These are phyloP conservation scores for Oreochromis mossambicus DNA, from an alignment of 2,797 vertebrate genomes.

Conservation along the genomic window DNA sequence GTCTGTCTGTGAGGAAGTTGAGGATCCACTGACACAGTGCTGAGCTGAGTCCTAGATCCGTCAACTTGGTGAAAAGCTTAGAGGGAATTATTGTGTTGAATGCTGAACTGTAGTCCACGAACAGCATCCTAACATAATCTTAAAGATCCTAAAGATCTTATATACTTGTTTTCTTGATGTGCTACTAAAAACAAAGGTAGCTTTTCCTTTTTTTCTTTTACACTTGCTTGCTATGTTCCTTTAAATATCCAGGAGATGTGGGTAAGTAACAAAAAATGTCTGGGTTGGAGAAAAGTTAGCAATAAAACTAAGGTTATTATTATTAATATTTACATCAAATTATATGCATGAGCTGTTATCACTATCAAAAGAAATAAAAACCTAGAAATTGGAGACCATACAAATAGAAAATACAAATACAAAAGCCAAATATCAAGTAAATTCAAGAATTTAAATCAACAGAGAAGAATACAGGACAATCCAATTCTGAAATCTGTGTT, in stretches of 20 bases:
- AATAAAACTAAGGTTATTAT: neutral
- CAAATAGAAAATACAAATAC: neutral
- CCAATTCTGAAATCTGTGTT: neutral
- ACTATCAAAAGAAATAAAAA: neutral
- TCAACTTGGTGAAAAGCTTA: too few relatives aligned
- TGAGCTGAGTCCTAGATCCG: too few relatives aligned
- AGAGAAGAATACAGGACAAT: neutral
- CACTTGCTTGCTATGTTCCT: neutral
- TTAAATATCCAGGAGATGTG: neutral
- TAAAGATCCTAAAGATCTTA: neutral
- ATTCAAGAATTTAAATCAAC: neutral
- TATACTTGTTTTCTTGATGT: neutral
- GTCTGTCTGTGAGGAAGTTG: too few relatives aligned
- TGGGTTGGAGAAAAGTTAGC: neutral
- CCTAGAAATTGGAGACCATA: accelerated
- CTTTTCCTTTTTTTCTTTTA: neutral
- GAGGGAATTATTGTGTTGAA: too few relatives aligned
- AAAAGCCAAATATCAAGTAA: neutral
- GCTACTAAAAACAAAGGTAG: neutral
- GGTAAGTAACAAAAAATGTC: neutral
- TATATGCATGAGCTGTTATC: neutral
- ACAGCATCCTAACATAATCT: too few relatives aligned
- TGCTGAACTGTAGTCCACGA: too few relatives aligned
- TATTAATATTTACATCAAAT: neutral
- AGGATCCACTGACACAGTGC: too few relatives aligned